Conservation (phyloP, 2,113 vertebrate species). For the Piprites chloris region DNA sequence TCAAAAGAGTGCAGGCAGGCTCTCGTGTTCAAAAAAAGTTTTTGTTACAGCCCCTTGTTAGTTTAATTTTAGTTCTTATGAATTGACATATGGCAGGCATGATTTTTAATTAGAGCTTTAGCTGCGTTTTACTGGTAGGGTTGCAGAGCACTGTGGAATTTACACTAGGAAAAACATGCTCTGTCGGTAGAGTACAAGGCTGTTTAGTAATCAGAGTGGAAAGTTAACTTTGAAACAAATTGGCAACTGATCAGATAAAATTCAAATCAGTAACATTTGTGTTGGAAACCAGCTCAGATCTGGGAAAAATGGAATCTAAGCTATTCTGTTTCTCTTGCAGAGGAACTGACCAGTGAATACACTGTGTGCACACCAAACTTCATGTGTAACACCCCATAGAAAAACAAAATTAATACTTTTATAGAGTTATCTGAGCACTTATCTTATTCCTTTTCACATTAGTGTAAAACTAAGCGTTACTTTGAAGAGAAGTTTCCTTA, state of each 20-base stretch:
- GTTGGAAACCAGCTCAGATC: conserved; percentile 63
- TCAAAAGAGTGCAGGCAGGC: conserved; percentile 6
- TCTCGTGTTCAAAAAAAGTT: conserved; percentile 37
- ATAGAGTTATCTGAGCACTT: conserved; percentile 12
- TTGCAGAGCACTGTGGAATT: conserved; percentile 58
- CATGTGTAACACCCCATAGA: neutral
- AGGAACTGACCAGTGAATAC: conserved; percentile 37
- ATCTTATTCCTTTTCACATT: conserved; percentile 21
- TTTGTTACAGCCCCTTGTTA: conserved; percentile 52
- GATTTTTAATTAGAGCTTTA: conserved; percentile 61
- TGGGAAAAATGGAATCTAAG: conserved; percentile 61
- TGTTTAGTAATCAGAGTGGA: conserved; percentile 68
- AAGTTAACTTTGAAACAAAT: conserved; percentile 70
- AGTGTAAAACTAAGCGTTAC: conserved; percentile 3
- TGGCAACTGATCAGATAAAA: conserved; percentile 70
- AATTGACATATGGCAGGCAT: conserved; percentile 64
- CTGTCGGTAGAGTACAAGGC: conserved; percentile 53
- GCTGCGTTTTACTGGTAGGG: conserved; percentile 47
- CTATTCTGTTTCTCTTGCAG: conserved; percentile 50
- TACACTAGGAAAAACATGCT: conserved; percentile 60
- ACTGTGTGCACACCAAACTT: neutral
- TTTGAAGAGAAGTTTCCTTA: conserved; percentile 43
- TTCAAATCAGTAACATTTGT: conserved; percentile 69
- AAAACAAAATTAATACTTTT: conserved; percentile 24
- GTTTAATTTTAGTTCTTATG: conserved; percentile 64